A percentile compares a stretch with the other conserved stretches of the same genome.
Conservation (phyloP, 2,113 vertebrate genomes). For the Daubentonia madagascariensis region DNA sequence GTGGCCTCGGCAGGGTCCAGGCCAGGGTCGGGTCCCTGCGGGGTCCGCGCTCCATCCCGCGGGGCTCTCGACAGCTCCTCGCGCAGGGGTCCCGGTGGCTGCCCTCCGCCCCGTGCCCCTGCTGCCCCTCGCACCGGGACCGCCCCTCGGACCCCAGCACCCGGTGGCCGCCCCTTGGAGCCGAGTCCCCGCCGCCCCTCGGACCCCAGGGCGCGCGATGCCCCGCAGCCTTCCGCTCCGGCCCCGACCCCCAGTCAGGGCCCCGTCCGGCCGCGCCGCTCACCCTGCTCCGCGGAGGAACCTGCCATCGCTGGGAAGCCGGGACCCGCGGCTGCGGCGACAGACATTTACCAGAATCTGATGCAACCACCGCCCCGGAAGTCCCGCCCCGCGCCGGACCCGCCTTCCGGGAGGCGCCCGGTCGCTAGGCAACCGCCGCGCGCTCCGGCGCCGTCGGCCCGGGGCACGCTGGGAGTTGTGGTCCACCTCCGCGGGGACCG, state of each 20-base stretch:
- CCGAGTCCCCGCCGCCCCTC: not conserved
- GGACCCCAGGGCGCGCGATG: too few relatives aligned
- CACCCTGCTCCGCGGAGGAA: conserved; percentile 47
- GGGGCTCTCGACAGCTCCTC: too few relatives aligned
- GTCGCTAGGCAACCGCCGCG: conserved; percentile 51
- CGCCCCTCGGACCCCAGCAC: not conserved
- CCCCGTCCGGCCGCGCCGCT: not conserved
- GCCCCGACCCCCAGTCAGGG: too few relatives aligned
- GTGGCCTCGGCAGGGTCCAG: too few relatives aligned
- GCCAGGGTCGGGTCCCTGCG: too few relatives aligned
- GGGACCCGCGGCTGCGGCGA: fast-evolving
- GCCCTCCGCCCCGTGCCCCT: too few relatives aligned
- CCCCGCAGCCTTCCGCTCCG: not conserved
- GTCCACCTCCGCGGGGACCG: fast-evolving
- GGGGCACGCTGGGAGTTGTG: not conserved
- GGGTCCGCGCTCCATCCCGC: not conserved
- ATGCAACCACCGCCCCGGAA: conserved; percentile 82
- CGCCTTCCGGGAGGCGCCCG: not conserved
- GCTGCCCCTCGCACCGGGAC: not conserved
- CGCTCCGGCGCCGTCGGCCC: fast-evolving
- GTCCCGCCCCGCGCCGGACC: not conserved
- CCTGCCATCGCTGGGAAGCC: conserved; percentile 59
- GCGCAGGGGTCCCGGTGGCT: too few relatives aligned
- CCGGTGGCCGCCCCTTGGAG: not conserved
- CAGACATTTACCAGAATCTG: conserved; percentile 67